Conservation (phyloP, 2,888 invertebrate genomes). For the Rhagophthalmus giganteus region DNA sequence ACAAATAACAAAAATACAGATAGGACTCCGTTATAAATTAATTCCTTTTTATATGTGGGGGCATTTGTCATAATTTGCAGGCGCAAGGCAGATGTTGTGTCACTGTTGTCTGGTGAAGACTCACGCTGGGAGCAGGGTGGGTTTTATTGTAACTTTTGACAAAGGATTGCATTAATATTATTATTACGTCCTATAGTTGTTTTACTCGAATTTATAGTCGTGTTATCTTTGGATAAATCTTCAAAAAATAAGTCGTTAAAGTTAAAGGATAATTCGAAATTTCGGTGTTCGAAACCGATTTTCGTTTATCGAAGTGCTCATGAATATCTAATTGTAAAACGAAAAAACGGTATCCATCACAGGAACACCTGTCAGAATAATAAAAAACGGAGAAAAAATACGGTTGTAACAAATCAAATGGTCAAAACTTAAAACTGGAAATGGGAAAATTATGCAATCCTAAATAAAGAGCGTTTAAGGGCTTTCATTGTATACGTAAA, state of each 20-base stretch:
- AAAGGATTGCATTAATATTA: slow-evolving; percentile 49
- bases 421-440: too few relatives aligned
- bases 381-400: too few relatives aligned
- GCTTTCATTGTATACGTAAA: too few relatives aligned
- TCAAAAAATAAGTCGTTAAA: slow-evolving; percentile 1
- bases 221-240: slow-evolving; percentile 16
- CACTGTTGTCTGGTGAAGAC: slow-evolving; percentile 47
- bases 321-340: too few relatives aligned
- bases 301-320: too few relatives aligned
- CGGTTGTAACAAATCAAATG: too few relatives aligned
- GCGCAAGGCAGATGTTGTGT: slow-evolving; percentile 51
- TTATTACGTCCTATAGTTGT: slow-evolving; percentile 40
- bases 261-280: too few relatives aligned
- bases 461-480: too few relatives aligned
- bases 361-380: too few relatives aligned
- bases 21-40: slow-evolving; percentile 35
- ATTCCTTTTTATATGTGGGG: slow-evolving; percentile 37
- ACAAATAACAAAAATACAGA: slow-evolving; percentile 22
- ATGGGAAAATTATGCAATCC: too few relatives aligned
- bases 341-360: too few relatives aligned
- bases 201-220: slow-evolving; percentile 29
- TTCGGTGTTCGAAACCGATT: too few relatives aligned
- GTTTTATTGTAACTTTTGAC: slow-evolving; percentile 46
- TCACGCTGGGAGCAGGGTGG: slow-evolving; percentile 46
- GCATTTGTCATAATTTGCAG: slow-evolving; percentile 51